These are phyloP conservation scores for Oxytorus armatus DNA, from an alignment of 2,888 invertebrate species.

Conservation along the genomic window DNA sequence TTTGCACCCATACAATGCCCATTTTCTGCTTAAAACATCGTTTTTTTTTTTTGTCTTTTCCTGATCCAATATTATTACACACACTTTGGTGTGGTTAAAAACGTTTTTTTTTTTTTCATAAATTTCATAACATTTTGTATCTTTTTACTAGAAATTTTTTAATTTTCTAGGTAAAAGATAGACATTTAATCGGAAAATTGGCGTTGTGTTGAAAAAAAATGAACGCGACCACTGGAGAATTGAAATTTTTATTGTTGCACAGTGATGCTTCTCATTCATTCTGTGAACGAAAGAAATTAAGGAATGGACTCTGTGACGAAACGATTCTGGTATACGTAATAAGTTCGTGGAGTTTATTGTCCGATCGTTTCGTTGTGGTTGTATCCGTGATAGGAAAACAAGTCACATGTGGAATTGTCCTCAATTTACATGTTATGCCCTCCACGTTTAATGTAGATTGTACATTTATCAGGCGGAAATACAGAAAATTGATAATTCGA, in stretches of 20 bases:
- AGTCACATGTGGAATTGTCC: slow-evolving; percentile 50
- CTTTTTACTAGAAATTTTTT: neutral
- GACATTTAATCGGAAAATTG: neutral
- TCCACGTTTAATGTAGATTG: slow-evolving; percentile 52
- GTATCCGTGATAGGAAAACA: neutral
- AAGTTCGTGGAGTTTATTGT: neutral
- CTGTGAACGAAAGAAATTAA: neutral
- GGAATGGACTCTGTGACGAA: neutral
- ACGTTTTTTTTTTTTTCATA: too few relatives aligned
- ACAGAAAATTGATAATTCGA: slow-evolving; percentile 38
- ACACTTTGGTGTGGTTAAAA: too few relatives aligned
- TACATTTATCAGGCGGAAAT: slow-evolving; percentile 46
- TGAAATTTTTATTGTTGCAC: neutral
- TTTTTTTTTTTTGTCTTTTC: too few relatives aligned
- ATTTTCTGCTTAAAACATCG: too few relatives aligned
- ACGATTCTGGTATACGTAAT: too few relatives aligned
- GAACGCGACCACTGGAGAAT: neutral
- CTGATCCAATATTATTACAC: too few relatives aligned
- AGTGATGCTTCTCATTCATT: neutral
- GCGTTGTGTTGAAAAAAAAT: neutral
- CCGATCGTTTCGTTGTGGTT: neutral
- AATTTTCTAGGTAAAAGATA: neutral
- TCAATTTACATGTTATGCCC: slow-evolving; percentile 47
- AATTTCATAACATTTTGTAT: neutral
- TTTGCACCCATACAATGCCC: too few relatives aligned